These are phyloP conservation scores for Festucalex cinctus DNA, from an alignment of 2,113 vertebrate species.

Conservation along the genomic window DNA sequence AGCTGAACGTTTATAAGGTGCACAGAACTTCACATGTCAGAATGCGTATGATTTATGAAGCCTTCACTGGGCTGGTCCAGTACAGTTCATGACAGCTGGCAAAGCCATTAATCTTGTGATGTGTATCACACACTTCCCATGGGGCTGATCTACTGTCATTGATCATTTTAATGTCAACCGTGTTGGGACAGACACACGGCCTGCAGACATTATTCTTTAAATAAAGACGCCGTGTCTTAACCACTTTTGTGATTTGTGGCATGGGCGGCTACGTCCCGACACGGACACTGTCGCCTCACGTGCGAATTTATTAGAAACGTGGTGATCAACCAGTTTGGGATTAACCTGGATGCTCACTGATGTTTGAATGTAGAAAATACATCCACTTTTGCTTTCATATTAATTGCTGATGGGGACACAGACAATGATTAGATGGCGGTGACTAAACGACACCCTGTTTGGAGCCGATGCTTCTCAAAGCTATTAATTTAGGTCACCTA, in stretches of 20 bases:
- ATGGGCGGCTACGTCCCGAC: not conserved
- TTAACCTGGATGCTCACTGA: slow-evolving; percentile 58
- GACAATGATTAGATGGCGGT: slow-evolving; percentile 51
- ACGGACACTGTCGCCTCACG: slow-evolving; percentile 16
- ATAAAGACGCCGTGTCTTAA: slow-evolving; percentile 45
- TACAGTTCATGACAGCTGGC: slow-evolving; percentile 67
- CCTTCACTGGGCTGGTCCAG: slow-evolving; percentile 61
- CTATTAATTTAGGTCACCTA: too few relatives aligned
- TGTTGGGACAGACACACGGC: slow-evolving; percentile 32
- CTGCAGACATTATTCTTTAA: slow-evolving; percentile 59
- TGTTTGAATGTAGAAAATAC: slow-evolving; percentile 52
- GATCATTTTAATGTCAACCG: slow-evolving; percentile 66
- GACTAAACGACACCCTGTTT: slow-evolving; percentile 14
- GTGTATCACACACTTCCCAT: slow-evolving; percentile 60
- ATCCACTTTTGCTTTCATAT: slow-evolving; percentile 45
- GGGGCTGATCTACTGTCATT: slow-evolving; percentile 65
- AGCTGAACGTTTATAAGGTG: slow-evolving; percentile 42
- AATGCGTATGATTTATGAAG: slow-evolving; percentile 68
- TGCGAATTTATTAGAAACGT: slow-evolving; percentile 30
- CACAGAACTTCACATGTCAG: slow-evolving; percentile 54
- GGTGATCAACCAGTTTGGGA: slow-evolving; percentile 54
- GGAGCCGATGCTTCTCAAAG: too few relatives aligned
- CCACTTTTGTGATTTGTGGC: slow-evolving; percentile 16
- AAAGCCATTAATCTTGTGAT: slow-evolving; percentile 68
- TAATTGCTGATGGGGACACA: slow-evolving; percentile 55